These are phyloP conservation scores for Vandiemenella viatica DNA, from an alignment of 2,888 invertebrate species.

Conservation along the genomic window DNA sequence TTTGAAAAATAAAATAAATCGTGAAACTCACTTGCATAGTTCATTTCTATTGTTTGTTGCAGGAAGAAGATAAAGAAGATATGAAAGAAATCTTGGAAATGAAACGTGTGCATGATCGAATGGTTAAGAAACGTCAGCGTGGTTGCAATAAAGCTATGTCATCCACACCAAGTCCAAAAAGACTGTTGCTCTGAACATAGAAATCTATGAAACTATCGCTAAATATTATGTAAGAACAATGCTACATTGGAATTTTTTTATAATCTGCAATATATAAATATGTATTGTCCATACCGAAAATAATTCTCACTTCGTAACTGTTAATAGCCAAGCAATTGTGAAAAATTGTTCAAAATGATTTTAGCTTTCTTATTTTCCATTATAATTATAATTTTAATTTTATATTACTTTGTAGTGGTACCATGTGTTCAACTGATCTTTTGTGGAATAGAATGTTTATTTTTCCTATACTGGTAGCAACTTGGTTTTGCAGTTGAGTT, in stretches of 20 bases:
- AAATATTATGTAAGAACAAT: background rate
- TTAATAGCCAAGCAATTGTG: too few species aligned
- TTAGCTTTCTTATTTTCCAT: too few species aligned
- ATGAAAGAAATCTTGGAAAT: slow-evolving; percentile 87
- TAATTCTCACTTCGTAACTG: too few species aligned
- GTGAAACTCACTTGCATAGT: background rate
- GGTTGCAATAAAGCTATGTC: slow-evolving; percentile 10
- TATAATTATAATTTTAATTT: too few species aligned
- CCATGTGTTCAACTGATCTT: too few species aligned
- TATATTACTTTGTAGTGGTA: too few species aligned
- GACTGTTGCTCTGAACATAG: background rate
- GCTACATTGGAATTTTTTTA: background rate
- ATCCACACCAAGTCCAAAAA: slow-evolving; percentile 12
- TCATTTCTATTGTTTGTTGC: slow-evolving; percentile 20
- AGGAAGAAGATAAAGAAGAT: slow-evolving; percentile 88
- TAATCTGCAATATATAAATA: background rate
- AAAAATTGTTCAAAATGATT: too few species aligned
- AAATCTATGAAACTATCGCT: background rate
- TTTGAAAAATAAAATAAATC: background rate
- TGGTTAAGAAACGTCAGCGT: slow-evolving; percentile 48
- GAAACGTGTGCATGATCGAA: slow-evolving; percentile 69
- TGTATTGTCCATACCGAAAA: too few species aligned
- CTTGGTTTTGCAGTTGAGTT: too few species aligned
- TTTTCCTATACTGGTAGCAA: too few species aligned
- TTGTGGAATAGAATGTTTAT: too few species aligned